Conservation (phyloP, 2,113 vertebrate genomes). For the Mus spicilegus region DNA sequence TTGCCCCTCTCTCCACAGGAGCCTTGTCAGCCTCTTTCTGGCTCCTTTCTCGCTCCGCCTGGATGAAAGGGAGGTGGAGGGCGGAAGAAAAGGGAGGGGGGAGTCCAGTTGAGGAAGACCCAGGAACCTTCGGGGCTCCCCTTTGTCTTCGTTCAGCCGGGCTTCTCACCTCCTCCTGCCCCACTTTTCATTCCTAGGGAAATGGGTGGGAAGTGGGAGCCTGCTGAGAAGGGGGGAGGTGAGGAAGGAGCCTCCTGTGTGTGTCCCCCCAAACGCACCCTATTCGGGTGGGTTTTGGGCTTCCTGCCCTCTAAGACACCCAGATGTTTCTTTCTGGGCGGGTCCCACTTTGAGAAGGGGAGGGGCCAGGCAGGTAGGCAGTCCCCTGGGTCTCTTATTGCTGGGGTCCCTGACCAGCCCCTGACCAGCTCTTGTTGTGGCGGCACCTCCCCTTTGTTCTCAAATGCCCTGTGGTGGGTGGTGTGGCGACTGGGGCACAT, state of each 20-base stretch:
- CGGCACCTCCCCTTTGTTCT: constrained; percentile 78
- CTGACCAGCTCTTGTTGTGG: background rate
- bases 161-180: constrained; percentile 73
- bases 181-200: constrained; percentile 75
- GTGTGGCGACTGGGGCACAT: background rate
- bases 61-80: background rate
- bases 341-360: constrained; percentile 25
- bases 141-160: constrained; percentile 70
- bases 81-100: background rate
- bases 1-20: background rate
- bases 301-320: background rate
- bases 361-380: constrained; percentile 33
- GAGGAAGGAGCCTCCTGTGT: background rate
- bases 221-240: constrained; percentile 21
- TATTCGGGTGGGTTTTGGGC: background rate
- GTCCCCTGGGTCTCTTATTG: background rate
- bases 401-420: background rate
- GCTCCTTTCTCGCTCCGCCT: constrained; percentile 6
- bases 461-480: background rate
- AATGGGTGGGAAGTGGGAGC: constrained; percentile 59
- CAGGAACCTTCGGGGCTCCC: constrained; percentile 42
- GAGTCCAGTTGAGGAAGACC: constrained; percentile 12
- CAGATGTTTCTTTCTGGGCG: background rate
- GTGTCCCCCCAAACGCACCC: background rate
- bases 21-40: background rate